Percentiles rank a stretch among this genome's conserved stretches.
These are phyloP conservation scores for Apeira syringaria DNA, from an alignment of 2,888 invertebrate species.

Conservation along the genomic window DNA sequence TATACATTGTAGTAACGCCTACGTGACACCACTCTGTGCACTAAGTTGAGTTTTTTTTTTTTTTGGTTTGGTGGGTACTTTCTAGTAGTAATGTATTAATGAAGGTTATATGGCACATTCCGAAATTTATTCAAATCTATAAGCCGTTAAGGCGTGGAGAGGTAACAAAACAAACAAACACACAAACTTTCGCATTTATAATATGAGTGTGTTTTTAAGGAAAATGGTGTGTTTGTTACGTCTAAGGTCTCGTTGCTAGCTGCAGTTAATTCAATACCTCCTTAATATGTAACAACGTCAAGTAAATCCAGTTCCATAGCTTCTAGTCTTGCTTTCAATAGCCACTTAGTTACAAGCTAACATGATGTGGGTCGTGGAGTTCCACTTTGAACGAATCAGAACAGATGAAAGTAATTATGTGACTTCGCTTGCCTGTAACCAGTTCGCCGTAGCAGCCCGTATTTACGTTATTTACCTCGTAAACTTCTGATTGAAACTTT, in stretches of 20 bases:
- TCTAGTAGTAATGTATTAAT: too few species aligned
- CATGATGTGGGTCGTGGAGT: conserved; percentile 46
- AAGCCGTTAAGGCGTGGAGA: too few species aligned
- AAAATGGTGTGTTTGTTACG: neutral
- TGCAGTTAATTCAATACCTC: conserved; percentile 1
- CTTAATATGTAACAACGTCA: conserved; percentile 12
- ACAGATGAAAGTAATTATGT: conserved; percentile 70
- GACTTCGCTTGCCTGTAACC: conserved; percentile 68
- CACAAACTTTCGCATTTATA: too few species aligned
- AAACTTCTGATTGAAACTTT: neutral
- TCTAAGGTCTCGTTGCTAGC: conserved; percentile 1
- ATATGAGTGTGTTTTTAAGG: too few species aligned
- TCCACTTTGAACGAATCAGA: conserved; percentile 49
- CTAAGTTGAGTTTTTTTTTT: too few species aligned
- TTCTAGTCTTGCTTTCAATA: conserved; percentile 23
- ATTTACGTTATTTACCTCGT: conserved; percentile 29
- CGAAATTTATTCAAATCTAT: too few species aligned
- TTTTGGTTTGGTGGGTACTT: too few species aligned
- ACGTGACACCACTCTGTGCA: too few species aligned
- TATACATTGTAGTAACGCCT: too few species aligned
- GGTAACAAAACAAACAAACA: too few species aligned
- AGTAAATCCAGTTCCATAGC: conserved; percentile 17
- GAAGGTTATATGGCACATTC: too few species aligned
- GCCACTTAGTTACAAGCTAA: conserved; percentile 22
- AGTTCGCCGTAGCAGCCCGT: conserved; percentile 41